A percentile compares a stretch with the other conserved stretches of the same genome.
Conservation (phyloP, 1,140 invertebrate species). For the Neodiprion virginianus region DNA sequence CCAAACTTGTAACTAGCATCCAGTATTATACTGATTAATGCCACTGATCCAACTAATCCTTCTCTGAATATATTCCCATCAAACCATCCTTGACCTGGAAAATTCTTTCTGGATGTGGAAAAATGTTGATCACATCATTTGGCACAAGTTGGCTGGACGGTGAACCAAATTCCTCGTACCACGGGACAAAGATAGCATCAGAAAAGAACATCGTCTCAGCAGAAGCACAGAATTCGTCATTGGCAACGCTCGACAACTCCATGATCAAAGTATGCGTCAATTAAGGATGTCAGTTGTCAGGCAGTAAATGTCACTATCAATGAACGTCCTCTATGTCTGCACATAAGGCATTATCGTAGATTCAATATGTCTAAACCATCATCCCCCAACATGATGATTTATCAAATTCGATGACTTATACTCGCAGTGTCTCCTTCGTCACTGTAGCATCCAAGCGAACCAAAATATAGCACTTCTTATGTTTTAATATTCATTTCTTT, state of each 20-base stretch:
- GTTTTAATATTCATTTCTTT: not conserved
- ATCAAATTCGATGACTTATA: not conserved
- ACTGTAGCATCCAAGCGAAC: not conserved
- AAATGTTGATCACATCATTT: not conserved
- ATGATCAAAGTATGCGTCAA: slow-evolving; percentile 57
- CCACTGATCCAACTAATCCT: not conserved
- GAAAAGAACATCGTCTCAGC: slow-evolving; percentile 2
- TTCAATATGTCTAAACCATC: slow-evolving; percentile 16
- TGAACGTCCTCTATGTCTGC: slow-evolving; percentile 45
- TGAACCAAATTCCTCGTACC: not conserved
- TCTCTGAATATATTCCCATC: not conserved
- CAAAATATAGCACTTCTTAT: not conserved
- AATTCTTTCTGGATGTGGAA: not conserved
- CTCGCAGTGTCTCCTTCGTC: not conserved
- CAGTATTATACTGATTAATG: not conserved
- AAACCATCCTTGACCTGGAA: not conserved
- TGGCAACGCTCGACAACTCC: slow-evolving; percentile 33
- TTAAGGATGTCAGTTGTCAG: slow-evolving; percentile 53
- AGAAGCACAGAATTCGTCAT: slow-evolving; percentile 11
- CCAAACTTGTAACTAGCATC: not conserved
- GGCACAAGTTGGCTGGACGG: not conserved
- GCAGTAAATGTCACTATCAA: slow-evolving; percentile 52
- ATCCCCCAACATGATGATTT: not conserved
- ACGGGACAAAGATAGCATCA: slow-evolving; percentile 4
- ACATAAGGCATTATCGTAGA: slow-evolving; percentile 41